Conservation (phyloP, 2,113 vertebrate genomes). For the Dipodomys stephensi region DNA sequence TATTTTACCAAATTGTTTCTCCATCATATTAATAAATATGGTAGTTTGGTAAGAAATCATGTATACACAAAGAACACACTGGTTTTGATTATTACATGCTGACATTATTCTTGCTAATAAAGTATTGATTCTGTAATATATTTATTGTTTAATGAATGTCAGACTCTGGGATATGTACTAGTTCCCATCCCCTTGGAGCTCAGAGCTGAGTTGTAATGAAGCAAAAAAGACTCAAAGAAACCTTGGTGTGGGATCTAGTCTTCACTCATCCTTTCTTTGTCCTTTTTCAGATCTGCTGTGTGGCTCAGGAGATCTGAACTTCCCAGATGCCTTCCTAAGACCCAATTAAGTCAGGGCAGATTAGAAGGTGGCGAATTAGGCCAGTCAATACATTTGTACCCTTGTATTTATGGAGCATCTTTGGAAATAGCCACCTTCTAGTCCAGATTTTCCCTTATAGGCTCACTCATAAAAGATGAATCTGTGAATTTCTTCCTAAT, state of each 20-base stretch:
- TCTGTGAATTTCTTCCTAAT: background rate
- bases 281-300: background rate
- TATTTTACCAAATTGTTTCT: background rate
- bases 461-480: background rate
- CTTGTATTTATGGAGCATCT: background rate
- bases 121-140: slow-evolving; percentile 52
- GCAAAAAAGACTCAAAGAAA: background rate
- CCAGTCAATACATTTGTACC: background rate
- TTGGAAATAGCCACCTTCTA: background rate
- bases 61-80: background rate
- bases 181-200: background rate
- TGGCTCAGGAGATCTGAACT: background rate
- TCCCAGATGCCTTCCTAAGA: background rate
- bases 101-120: slow-evolving; percentile 47
- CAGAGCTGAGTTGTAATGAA: background rate
- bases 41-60: slow-evolving; percentile 17
- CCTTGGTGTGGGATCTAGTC: background rate
- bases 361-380: background rate
- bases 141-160: slow-evolving; percentile 21
- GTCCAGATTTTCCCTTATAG: background rate
- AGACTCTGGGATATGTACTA: background rate
- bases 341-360: background rate
- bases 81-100: slow-evolving; percentile 58
- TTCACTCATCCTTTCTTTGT: background rate
- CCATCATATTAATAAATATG: background rate